Conservation (phyloP, 2,797 vertebrate genomes). For the Pangasius krempfi region DNA sequence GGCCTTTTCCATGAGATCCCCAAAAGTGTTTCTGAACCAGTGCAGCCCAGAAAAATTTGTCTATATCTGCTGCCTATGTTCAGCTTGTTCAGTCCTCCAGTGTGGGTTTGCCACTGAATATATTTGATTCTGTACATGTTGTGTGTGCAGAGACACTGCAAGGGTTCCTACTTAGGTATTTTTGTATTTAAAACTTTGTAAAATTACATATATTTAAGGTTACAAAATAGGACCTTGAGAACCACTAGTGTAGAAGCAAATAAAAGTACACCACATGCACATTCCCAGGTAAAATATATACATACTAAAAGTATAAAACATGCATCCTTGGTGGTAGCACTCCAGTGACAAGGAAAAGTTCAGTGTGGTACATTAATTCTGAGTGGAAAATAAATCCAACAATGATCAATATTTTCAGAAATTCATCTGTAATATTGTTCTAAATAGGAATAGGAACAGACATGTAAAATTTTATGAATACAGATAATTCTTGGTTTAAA, state of each 20-base stretch:
- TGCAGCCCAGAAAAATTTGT: slow-evolving; percentile 1
- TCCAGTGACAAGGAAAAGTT: background rate
- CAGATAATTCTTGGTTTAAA: background rate
- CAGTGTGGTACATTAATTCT: background rate
- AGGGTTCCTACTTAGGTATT: background rate
- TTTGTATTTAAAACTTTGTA: background rate
- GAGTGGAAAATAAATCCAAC: background rate
- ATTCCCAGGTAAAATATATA: background rate
- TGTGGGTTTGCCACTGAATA: background rate
- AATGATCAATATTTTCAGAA: background rate
- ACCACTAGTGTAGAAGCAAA: too few relatives aligned
- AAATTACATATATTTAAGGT: background rate
- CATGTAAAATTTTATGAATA: background rate
- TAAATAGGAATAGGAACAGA: background rate
- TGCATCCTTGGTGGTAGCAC: background rate
- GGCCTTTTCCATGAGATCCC: slow-evolving; percentile 60
- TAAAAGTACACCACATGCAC: background rate
- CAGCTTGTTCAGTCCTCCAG: background rate
- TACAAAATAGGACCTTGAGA: background rate
- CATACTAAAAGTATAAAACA: background rate
- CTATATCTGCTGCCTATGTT: background rate
- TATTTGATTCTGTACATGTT: background rate
- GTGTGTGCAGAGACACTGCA: background rate
- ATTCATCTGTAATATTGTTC: background rate
- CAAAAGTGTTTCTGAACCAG: slow-evolving; percentile 37